These are phyloP conservation scores for Colistium nudipinnis DNA, from an alignment of 2,113 vertebrate genomes.

Conservation along the genomic window DNA sequence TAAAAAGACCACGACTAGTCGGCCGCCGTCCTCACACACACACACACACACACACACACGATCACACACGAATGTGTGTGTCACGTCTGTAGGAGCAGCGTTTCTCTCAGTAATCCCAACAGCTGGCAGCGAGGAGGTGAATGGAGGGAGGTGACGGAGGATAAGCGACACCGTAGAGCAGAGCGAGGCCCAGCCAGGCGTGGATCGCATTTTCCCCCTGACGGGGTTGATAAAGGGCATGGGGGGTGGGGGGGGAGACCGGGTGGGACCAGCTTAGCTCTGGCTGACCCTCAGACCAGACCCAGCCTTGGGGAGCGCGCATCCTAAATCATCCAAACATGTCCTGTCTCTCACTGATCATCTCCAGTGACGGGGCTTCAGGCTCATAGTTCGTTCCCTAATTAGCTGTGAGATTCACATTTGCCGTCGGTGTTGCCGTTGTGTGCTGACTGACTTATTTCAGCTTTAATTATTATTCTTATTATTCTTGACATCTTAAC, in stretches of 20 bases:
- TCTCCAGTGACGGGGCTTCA: background rate
- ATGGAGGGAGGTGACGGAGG: constrained; percentile 53
- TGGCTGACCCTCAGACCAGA: constrained; percentile 30
- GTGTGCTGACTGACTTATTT: background rate
- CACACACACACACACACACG: constrained; percentile 23
- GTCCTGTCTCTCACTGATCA: background rate
- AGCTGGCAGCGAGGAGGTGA: constrained; percentile 50
- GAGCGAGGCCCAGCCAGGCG: constrained; percentile 53
- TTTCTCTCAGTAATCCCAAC: constrained; percentile 66
- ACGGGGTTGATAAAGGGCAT: constrained; percentile 77
- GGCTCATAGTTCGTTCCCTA: background rate
- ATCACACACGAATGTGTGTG: constrained; percentile 32
- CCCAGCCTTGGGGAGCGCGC: background rate
- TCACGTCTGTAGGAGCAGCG: constrained; percentile 48
- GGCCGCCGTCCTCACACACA: constrained; percentile 21
- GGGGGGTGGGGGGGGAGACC: constrained; percentile 36
- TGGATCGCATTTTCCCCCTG: constrained; percentile 78
- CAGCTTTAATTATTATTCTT: background rate
- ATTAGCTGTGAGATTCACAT: constrained; percentile 7
- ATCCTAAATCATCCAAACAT: constrained; percentile 24
- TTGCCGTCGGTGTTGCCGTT: background rate
- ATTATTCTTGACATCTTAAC: background rate
- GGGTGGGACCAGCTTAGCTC: constrained; percentile 49
- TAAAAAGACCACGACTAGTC: constrained; percentile 16
- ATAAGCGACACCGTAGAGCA: constrained; percentile 41